Evolutionary conservation across 2,797 vertebrate species (phyloP), one percentile per base, ranked within the genome.

Genomic region (Chromis chromis): DNA sequence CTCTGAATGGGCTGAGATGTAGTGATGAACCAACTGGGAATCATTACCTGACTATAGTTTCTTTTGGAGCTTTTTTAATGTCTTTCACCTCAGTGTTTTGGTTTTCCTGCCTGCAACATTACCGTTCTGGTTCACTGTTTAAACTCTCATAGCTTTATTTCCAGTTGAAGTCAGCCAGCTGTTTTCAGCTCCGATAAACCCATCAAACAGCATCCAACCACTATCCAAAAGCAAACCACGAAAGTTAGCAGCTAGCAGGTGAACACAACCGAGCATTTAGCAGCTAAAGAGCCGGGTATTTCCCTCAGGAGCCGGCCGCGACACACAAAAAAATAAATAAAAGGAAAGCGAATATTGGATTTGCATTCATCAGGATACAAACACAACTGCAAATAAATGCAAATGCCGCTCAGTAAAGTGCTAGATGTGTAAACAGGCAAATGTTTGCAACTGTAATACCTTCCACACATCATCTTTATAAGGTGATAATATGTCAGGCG

Each of bases 111-210:
- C 24, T 3, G 5, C 21, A 24, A 36, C 33, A 36, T 11, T 10
- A 36, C 33, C 3, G 33, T 36, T 12, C 9, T 33, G 33, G 33
- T 36, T 36, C 21, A 33, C 7, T 1, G 42, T 44, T 44, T 19
- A 11, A 11, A 2, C 13, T 54, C 11, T 64, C 19, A 16, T 8
- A 27, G 17, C 8, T 4, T 42, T 7, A 48, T 44, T 40, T 62
- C 61, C 52, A 54, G 11, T 52, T 56, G 22, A 52, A 49, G 27
- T 4, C 27, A 27, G n/a, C 3, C 27, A 57, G 57, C 52, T 63
- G 61, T 60, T 65, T 69, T 64, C 76, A 65, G 44, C 22, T 53
- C 50, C 36, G 25, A 48, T 24, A 69, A 83, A 70, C 27, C 3
- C 21, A 28, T 49, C 46, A 27, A 4, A 55, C 60, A 11, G 6